A percentile compares a stretch with the other conserved stretches of the same genome.
phyloP scores from a whole-genome alignment of 2,888 invertebrate genomes.

The Leptinotarsa rubiginosa region DNA sequence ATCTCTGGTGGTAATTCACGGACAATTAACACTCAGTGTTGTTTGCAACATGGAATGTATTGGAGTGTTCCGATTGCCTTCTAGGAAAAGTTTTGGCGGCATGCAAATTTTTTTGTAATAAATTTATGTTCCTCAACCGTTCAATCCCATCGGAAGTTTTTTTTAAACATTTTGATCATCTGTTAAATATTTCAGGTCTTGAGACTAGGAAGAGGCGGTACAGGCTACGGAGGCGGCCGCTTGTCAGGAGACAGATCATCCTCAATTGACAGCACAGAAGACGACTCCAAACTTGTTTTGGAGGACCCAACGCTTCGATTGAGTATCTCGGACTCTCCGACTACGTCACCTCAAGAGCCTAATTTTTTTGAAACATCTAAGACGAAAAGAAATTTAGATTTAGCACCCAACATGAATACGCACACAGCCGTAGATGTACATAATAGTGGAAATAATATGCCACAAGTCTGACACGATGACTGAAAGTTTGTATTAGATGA shows the following conservation, averaged over 20 bases:
- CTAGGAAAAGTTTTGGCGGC: too few relatives aligned
- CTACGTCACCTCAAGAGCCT: constrained; percentile 35
- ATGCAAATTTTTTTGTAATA: too few relatives aligned
- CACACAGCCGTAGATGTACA: constrained; percentile 49
- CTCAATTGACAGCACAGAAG: constrained; percentile 63
- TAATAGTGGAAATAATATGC: constrained; percentile 36
- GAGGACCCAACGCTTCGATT: constrained; percentile 64
- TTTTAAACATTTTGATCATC: neutral
- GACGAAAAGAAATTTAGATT: constrained; percentile 42
- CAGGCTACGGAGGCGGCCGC: constrained; percentile 63
- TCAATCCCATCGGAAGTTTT: too few relatives aligned
- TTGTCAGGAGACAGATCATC: constrained; percentile 60
- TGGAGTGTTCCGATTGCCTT: too few relatives aligned
- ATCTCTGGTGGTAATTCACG: too few relatives aligned
- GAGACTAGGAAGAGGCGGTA: constrained; percentile 76
- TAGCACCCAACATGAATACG: constrained; percentile 59
- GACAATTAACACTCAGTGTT: too few relatives aligned
- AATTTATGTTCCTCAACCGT: too few relatives aligned
- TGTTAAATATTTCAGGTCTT: constrained; percentile 70
- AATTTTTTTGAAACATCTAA: constrained; percentile 42
- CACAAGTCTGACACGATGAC: constrained; percentile 49
- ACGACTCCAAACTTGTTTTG: constrained; percentile 60
- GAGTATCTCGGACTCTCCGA: constrained; percentile 56
- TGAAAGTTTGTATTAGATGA: constrained; percentile 11
- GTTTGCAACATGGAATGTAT: too few relatives aligned